phyloP scores from a whole-genome alignment of 2,888 invertebrate genomes.

The Microctonus aethiopoides region DNA sequence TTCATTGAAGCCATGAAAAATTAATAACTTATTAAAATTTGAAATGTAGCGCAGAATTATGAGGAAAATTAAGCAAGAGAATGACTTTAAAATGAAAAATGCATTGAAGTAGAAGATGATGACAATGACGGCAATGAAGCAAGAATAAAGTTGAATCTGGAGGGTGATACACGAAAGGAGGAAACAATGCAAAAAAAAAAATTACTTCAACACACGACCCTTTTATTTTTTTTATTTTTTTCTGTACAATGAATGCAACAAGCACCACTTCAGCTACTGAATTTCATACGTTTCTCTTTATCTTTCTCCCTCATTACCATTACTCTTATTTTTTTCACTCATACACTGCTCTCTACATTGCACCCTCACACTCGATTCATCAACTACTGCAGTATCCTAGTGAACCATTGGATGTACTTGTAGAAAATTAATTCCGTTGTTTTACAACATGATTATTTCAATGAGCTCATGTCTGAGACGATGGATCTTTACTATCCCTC shows the following conservation, averaged over 20 bases:
- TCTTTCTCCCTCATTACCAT: background rate
- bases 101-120: constrained; percentile 6
- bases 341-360: background rate
- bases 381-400: background rate
- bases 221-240: background rate
- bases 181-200: constrained; percentile 1
- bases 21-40: background rate
- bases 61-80: constrained; percentile 1
- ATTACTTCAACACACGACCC: background rate
- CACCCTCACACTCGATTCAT: background rate
- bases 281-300: constrained; percentile 3
- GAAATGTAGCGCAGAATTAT: background rate
- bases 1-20: background rate
- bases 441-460: constrained; percentile 36
- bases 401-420: background rate
- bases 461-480: constrained; percentile 31
- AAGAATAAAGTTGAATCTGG: background rate
- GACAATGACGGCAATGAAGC: background rate
- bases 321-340: background rate
- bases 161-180: background rate
- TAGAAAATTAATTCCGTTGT: constrained; percentile 14
- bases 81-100: background rate
- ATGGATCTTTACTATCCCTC: background rate
- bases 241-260: constrained; percentile 29
- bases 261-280: constrained; percentile 31